Evolutionary conservation across 2,113 vertebrate species (phyloP).

Genomic region (Mesoclemmys tuberculata): DNA sequence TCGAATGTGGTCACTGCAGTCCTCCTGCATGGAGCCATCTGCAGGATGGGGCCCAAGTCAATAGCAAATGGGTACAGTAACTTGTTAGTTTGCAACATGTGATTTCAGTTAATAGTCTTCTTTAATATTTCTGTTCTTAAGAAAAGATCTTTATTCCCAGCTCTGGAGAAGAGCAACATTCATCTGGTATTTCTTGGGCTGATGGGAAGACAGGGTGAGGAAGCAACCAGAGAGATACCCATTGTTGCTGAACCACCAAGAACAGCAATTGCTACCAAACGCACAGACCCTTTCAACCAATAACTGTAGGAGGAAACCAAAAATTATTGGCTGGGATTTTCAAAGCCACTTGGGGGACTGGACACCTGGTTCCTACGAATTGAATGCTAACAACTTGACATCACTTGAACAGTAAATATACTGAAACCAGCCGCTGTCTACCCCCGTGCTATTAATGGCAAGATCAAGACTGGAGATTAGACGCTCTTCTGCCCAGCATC

Average conservation of each 20-base stretch:
- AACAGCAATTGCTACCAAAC: not conserved
- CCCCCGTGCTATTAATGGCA: not conserved
- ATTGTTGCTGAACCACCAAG: not conserved
- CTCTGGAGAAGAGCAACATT: not conserved
- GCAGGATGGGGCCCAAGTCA: not conserved
- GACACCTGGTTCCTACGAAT: not conserved
- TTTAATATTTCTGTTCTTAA: not conserved
- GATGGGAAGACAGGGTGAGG: constrained; percentile 2
- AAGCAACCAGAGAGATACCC: too few species aligned
- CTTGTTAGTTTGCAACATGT: not conserved
- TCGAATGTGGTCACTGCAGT: not conserved
- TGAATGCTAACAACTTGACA: too few species aligned
- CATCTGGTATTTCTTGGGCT: not conserved
- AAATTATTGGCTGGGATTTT: not conserved
- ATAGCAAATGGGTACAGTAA: not conserved
- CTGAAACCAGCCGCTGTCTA: not conserved
- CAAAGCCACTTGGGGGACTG: not conserved
- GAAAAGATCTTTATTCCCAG: not conserved
- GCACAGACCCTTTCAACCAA: not conserved
- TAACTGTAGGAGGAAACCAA: not conserved
- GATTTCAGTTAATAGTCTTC: not conserved
- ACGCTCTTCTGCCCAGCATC: not conserved
- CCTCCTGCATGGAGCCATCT: too few species aligned
- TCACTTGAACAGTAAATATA: too few species aligned
- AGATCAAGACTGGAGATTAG: not conserved